Percentiles rank a stretch among this genome's conserved stretches.
Conservation (phyloP, 2,888 invertebrate species). For the Stratiomys singularior region DNA sequence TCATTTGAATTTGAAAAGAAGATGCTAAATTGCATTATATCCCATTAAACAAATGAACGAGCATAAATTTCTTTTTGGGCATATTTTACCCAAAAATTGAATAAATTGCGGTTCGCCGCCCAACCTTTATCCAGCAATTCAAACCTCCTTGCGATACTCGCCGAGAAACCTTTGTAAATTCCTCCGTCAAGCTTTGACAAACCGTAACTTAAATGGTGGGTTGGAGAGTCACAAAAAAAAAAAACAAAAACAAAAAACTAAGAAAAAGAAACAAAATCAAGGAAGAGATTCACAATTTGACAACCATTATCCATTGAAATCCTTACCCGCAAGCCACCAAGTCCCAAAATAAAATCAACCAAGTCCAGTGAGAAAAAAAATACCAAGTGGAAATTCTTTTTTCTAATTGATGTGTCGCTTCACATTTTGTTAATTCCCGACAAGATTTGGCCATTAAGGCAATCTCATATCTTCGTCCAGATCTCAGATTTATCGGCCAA, state of each 20-base stretch:
- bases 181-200: constrained; percentile 6
- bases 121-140: not conserved
- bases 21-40: not conserved
- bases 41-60: not conserved
- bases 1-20: constrained; percentile 12
- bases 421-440: constrained; percentile 76
- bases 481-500: constrained; percentile 53
- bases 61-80: not conserved
- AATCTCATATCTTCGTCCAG: constrained; percentile 65
- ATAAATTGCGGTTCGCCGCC: not conserved
- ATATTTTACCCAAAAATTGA: not conserved
- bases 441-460: constrained; percentile 78
- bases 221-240: not conserved
- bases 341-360: not conserved
- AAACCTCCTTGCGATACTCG: not conserved
- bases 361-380: constrained; percentile 6
- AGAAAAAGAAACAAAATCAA: too few species aligned
- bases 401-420: constrained; percentile 76
- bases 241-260: too few species aligned
- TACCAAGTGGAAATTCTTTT: constrained; percentile 38
- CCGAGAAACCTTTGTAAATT: not conserved
- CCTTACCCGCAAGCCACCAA: constrained; percentile 24
- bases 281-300: constrained; percentile 25
- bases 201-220: not conserved
- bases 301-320: constrained; percentile 26